Evolutionary conservation across 2,888 invertebrate genomes (phyloP).

Genomic region (Bellardia bayeri): DNA sequence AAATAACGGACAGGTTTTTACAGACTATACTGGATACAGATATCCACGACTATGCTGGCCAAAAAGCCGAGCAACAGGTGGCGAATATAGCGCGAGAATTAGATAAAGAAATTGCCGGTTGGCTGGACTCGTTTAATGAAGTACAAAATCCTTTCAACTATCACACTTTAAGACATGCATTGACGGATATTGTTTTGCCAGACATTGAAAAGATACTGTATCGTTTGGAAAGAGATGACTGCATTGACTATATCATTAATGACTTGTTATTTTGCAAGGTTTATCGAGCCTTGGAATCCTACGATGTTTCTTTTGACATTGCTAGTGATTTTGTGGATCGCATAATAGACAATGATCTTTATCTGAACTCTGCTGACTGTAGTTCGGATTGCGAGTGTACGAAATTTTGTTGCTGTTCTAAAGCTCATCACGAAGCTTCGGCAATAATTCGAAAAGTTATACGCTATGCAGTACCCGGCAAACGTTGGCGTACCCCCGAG

Average conservation of each 20-base stretch:
- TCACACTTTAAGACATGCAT: slow-evolving; percentile 74
- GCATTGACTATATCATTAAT: slow-evolving; percentile 78
- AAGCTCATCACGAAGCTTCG: slow-evolving; percentile 75
- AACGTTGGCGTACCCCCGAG: slow-evolving; percentile 78
- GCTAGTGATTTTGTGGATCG: slow-evolving; percentile 78
- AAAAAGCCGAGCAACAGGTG: slow-evolving; percentile 86
- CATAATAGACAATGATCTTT: slow-evolving; percentile 79
- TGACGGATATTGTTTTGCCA: slow-evolving; percentile 76
- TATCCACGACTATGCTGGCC: slow-evolving; percentile 86
- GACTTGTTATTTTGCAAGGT: slow-evolving; percentile 84
- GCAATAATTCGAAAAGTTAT: slow-evolving; percentile 80
- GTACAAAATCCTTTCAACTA: slow-evolving; percentile 78
- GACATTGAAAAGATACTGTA: slow-evolving; percentile 71
- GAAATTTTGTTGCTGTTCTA: slow-evolving; percentile 32
- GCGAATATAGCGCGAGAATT: slow-evolving; percentile 86
- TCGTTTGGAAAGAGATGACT: slow-evolving; percentile 74
- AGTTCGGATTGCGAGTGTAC: slow-evolving; percentile 73
- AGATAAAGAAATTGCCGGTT: slow-evolving; percentile 84
- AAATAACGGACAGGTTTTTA: slow-evolving; percentile 87
- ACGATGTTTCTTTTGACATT: slow-evolving; percentile 76
- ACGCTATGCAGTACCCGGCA: slow-evolving; percentile 78
- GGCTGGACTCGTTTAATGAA: slow-evolving; percentile 76
- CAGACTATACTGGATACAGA: slow-evolving; percentile 87
- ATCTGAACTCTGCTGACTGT: slow-evolving; percentile 76
- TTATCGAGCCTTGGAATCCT: slow-evolving; percentile 82